A percentile compares a stretch with the other conserved stretches of the same genome.
phyloP scores from a whole-genome alignment of 2,113 vertebrate genomes.

The Brachypteracias leptosomus region DNA sequence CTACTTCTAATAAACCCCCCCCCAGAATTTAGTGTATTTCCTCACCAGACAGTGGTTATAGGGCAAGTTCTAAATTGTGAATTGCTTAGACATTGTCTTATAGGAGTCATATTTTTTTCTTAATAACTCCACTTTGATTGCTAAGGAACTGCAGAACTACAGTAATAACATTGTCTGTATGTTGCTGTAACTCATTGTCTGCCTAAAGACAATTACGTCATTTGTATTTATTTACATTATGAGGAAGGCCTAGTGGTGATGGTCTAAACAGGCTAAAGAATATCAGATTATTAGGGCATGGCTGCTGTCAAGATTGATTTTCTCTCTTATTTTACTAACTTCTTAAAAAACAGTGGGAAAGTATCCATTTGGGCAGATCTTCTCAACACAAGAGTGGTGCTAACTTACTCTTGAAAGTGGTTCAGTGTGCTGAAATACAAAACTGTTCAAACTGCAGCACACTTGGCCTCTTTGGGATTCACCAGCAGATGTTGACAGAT shows the following conservation, averaged over 20 bases:
- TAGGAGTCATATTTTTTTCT: not conserved
- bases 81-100: not conserved
- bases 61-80: not conserved
- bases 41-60: not conserved
- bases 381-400: not conserved
- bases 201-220: not conserved
- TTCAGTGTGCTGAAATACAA: not conserved
- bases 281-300: not conserved
- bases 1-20: not conserved
- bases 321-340: not conserved
- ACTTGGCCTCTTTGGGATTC: not conserved
- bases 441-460: not conserved
- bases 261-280: not conserved
- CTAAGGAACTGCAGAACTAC: not conserved
- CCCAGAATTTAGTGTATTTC: not conserved
- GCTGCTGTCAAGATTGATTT: not conserved
- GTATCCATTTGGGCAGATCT: not conserved
- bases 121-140: not conserved
- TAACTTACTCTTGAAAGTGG: not conserved
- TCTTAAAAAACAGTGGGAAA: not conserved
- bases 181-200: not conserved
- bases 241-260: not conserved
- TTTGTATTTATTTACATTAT: not conserved
- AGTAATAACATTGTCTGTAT: not conserved
- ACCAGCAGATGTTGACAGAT: not conserved